Conservation (phyloP, 2,113 vertebrate genomes). For the Pluvialis apricaria region DNA sequence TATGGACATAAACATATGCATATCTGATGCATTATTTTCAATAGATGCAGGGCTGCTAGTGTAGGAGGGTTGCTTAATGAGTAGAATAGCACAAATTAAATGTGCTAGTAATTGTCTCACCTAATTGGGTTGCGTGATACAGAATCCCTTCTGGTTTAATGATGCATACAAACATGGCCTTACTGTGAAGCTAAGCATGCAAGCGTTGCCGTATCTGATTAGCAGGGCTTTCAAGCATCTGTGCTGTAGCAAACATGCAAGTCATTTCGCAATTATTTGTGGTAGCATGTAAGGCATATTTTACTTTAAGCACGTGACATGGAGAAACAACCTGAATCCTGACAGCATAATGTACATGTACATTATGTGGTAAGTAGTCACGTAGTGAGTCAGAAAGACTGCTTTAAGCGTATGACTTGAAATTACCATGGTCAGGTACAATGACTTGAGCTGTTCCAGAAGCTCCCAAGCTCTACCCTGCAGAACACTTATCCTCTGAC, state of each 20-base stretch:
- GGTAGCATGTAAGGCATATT: neutral
- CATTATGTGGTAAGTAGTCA: neutral
- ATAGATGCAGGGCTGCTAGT: neutral
- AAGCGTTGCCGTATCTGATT: neutral
- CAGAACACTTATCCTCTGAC: neutral
- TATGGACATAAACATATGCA: neutral
- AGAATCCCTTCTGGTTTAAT: neutral
- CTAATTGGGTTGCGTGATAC: neutral
- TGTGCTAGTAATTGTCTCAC: neutral
- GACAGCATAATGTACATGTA: neutral
- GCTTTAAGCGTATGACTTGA: neutral
- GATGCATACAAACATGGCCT: neutral
- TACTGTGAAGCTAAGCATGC: neutral
- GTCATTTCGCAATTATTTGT: neutral
- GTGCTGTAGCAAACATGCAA: neutral
- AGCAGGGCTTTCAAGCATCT: neutral
- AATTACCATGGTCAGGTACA: neutral
- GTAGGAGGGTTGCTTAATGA: neutral
- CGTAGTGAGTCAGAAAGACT: neutral
- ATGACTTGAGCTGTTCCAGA: neutral
- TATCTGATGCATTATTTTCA: neutral
- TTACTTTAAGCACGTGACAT: neutral
- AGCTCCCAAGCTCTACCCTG: neutral
- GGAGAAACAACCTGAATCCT: neutral
- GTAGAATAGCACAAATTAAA: neutral